These are phyloP conservation scores for Oryzias curvinotus DNA, from an alignment of 2,113 vertebrate genomes.

Conservation along the genomic window DNA sequence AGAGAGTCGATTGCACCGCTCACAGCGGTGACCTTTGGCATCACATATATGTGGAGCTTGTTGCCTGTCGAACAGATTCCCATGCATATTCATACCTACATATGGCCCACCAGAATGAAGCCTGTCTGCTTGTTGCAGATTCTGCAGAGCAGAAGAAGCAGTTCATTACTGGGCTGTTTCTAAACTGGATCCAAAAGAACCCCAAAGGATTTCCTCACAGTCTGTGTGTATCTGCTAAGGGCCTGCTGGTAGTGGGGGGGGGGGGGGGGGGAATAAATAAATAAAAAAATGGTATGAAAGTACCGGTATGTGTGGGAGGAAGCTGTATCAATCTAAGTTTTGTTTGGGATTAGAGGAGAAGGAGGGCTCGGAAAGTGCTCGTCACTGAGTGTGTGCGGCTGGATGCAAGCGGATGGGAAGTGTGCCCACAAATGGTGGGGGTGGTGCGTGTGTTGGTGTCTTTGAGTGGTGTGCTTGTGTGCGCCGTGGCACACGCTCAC, in stretches of 20 bases:
- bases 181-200: constrained; percentile 48
- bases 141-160: constrained; percentile 49
- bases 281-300: constrained; percentile 16
- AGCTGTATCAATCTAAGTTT: constrained; percentile 26
- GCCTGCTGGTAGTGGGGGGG: constrained; percentile 14
- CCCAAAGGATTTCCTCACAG: constrained; percentile 42
- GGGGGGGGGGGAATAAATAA: too few species aligned
- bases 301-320: constrained; percentile 18
- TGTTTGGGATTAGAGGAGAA: background rate
- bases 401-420: constrained; percentile 29
- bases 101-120: constrained; percentile 73
- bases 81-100: constrained; percentile 81
- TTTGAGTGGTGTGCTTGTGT: constrained; percentile 55
- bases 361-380: background rate
- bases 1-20: constrained; percentile 69
- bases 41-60: constrained; percentile 69
- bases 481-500: constrained; percentile 64
- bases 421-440: constrained; percentile 43
- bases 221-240: constrained; percentile 7
- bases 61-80: constrained; percentile 75
- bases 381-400: constrained; percentile 11
- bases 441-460: constrained; percentile 46
- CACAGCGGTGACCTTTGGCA: constrained; percentile 74
- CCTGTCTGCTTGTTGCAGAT: constrained; percentile 66
- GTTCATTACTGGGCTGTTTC: constrained; percentile 63